Percentiles rank a stretch among this genome's conserved stretches.
Evolutionary conservation across 2,797 vertebrate species (phyloP).

Genomic region (Carduelis carduelis): DNA sequence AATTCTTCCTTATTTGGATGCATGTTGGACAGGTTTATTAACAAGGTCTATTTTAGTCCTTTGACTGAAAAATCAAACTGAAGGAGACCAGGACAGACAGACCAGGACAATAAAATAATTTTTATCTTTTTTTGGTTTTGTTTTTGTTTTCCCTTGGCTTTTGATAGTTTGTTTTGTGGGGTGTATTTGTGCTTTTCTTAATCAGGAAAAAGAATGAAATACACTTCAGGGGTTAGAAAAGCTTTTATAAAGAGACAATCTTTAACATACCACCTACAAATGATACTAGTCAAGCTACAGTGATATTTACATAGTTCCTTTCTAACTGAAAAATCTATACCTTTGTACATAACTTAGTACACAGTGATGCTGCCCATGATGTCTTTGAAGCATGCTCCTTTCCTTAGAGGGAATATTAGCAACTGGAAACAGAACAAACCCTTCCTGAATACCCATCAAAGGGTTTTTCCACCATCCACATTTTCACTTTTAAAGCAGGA

Average conservation of each 20-base stretch:
- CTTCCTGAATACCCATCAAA: background rate
- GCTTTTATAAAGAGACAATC: background rate
- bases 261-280: background rate
- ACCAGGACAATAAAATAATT: background rate
- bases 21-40: background rate
- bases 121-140: background rate
- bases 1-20: background rate
- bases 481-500: background rate
- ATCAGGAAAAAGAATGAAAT: background rate
- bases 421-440: background rate
- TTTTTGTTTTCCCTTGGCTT: background rate
- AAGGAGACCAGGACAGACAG: background rate
- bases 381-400: background rate
- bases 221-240: background rate
- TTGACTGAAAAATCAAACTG: background rate
- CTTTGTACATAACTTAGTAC: background rate
- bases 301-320: background rate
- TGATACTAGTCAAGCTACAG: background rate
- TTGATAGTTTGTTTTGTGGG: background rate
- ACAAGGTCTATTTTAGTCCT: background rate
- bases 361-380: background rate
- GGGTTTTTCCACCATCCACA: background rate
- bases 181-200: background rate
- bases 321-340: background rate
- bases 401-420: background rate